These are phyloP conservation scores for Bombus cullumanus DNA, from an alignment of 1,140 invertebrate genomes.

Conservation along the genomic window DNA sequence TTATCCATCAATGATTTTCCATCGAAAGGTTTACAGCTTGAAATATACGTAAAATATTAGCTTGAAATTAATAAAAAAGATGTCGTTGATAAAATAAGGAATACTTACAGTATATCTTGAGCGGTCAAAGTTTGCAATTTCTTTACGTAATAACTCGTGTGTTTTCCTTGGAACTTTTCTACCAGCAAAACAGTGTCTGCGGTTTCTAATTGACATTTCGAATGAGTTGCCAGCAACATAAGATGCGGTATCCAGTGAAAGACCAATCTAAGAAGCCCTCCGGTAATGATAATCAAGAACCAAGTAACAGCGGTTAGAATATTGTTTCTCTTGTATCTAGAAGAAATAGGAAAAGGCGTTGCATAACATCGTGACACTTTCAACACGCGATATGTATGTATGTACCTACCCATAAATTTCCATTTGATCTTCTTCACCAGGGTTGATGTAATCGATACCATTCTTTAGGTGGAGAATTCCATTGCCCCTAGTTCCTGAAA, in stretches of 20 bases:
- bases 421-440: conserved; percentile 88
- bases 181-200: conserved; percentile 86
- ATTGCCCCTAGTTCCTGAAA: conserved; percentile 79
- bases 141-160: conserved; percentile 84
- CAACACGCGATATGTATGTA: background rate
- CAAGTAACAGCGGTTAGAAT: conserved; percentile 83
- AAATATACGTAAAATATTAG: background rate
- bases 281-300: conserved; percentile 85
- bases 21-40: conserved; percentile 69
- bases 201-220: conserved; percentile 82
- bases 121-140: conserved; percentile 77
- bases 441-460: conserved; percentile 85
- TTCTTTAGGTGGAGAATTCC: conserved; percentile 78
- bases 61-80: background rate
- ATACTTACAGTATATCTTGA: conserved; percentile 78
- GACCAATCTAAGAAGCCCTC: conserved; percentile 85
- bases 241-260: conserved; percentile 88
- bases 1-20: conserved; percentile 72
- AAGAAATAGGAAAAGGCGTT: background rate
- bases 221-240: conserved; percentile 85
- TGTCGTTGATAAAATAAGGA: background rate
- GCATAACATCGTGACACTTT: background rate
- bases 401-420: conserved; percentile 82
- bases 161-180: conserved; percentile 84
- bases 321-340: conserved; percentile 84